Conservation (phyloP, 23 tunicate species). For the Pegea sp. region DNA sequence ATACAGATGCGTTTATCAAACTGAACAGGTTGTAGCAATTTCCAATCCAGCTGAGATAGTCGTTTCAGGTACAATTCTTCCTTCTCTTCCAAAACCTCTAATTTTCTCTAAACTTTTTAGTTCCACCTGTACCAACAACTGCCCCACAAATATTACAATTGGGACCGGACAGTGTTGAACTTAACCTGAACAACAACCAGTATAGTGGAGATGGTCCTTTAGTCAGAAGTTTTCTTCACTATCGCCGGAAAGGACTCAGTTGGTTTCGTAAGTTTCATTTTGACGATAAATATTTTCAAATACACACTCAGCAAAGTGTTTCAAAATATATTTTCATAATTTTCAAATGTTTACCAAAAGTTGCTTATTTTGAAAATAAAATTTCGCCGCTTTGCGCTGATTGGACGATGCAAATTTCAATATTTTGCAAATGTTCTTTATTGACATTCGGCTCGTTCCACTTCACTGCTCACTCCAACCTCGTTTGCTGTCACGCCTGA, state of each 20-base stretch:
- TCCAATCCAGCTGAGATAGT: too few relatives aligned
- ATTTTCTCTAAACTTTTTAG: too few relatives aligned
- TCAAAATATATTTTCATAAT: too few relatives aligned
- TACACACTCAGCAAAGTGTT: neutral
- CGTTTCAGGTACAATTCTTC: too few relatives aligned
- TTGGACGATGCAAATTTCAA: too few relatives aligned
- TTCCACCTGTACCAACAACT: conserved; percentile 54
- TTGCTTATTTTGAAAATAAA: neutral
- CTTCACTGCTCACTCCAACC: too few relatives aligned
- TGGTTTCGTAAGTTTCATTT: conserved; percentile 45
- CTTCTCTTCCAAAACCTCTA: too few relatives aligned
- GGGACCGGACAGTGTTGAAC: conserved; percentile 29
- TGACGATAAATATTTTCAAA: neutral
- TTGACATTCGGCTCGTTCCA: too few relatives aligned
- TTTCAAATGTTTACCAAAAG: neutral
- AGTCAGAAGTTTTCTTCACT: conserved; percentile 23
- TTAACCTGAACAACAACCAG: conserved; percentile 36
- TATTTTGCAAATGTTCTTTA: too few relatives aligned
- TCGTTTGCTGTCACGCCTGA: too few relatives aligned
- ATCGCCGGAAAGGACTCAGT: conserved; percentile 33
- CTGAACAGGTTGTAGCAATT: too few relatives aligned
- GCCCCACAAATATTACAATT: conserved; percentile 38
- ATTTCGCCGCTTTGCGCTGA: neutral
- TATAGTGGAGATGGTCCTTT: conserved; percentile 74
- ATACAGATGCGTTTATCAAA: too few relatives aligned